phyloP scores from a whole-genome alignment of 2,888 invertebrate species.

The Bugula neritina region DNA sequence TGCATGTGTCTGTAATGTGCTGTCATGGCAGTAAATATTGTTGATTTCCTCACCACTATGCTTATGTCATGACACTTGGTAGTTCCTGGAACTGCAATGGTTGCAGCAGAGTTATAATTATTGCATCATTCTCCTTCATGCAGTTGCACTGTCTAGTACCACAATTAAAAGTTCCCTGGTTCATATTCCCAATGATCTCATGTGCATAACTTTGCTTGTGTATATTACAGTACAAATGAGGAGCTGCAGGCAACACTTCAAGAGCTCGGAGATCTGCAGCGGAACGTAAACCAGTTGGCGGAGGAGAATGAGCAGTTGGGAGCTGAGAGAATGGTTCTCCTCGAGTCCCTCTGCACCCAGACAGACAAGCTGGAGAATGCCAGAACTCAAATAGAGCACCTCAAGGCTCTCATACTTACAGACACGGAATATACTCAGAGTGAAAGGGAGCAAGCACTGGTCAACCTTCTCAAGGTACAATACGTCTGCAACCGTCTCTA shows the following conservation, averaged over 20 bases:
- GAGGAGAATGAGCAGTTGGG: slow-evolving; percentile 78
- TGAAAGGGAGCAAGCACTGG: slow-evolving; percentile 60
- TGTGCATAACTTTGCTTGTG: no score
- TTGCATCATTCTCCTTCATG: no score
- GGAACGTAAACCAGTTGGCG: slow-evolving; percentile 77
- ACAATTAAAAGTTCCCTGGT: no score
- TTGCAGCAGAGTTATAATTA: no score
- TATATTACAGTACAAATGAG: slow-evolving; percentile 44
- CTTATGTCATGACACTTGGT: no score
- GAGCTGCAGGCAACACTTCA: slow-evolving; percentile 78
- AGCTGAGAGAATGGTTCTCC: slow-evolving; percentile 80
- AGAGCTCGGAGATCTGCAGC: slow-evolving; percentile 81
- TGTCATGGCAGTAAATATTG: no score
- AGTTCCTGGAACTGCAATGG: no score
- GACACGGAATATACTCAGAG: slow-evolving; percentile 58
- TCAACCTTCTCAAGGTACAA: slow-evolving; percentile 65
- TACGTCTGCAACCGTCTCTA: no score
- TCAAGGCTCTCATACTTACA: slow-evolving; percentile 66
- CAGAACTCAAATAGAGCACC: slow-evolving; percentile 73
- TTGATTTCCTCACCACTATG: no score
- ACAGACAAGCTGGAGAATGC: slow-evolving; percentile 85
- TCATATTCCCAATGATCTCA: no score
- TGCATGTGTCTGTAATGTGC: no score
- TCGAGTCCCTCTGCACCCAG: slow-evolving; percentile 84
- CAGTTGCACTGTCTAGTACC: no score